Evolutionary conservation across 2,113 vertebrate genomes (phyloP).

Genomic region (Numida meleagris): DNA sequence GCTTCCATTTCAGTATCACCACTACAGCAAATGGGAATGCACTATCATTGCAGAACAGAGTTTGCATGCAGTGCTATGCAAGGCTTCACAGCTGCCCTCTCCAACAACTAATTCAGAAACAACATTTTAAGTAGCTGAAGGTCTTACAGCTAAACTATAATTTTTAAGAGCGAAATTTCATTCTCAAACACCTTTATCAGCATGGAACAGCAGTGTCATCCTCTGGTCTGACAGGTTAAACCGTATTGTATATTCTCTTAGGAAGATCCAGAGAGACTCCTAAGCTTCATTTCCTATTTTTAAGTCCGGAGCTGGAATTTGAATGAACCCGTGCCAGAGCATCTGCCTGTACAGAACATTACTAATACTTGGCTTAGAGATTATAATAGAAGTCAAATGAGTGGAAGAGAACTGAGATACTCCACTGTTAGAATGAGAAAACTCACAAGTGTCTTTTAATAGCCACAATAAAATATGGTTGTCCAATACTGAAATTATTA

Average conservation of each 20-base stretch:
- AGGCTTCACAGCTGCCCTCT: background rate
- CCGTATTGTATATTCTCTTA: background rate
- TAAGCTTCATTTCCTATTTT: conserved; percentile 21
- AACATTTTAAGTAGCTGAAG: background rate
- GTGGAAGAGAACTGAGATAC: background rate
- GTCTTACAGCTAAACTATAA: background rate
- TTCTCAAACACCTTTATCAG: background rate
- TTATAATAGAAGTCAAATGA: background rate
- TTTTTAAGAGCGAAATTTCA: background rate
- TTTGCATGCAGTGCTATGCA: background rate
- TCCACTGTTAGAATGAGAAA: background rate
- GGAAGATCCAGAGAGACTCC: background rate
- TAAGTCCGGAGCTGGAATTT: background rate
- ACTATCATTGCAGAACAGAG: background rate
- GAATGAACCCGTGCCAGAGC: background rate
- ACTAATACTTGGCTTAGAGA: background rate
- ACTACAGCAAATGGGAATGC: background rate
- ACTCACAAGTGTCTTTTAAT: background rate
- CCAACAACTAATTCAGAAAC: background rate
- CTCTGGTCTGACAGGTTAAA: conserved; percentile 9
- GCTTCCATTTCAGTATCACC: background rate
- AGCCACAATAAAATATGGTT: background rate
- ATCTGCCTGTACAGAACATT: background rate
- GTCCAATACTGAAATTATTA: background rate
- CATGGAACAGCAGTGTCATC: conserved; percentile 22